These are phyloP conservation scores for Clarias macrocephalus DNA, from an alignment of 2,113 vertebrate genomes.

Conservation along the genomic window DNA sequence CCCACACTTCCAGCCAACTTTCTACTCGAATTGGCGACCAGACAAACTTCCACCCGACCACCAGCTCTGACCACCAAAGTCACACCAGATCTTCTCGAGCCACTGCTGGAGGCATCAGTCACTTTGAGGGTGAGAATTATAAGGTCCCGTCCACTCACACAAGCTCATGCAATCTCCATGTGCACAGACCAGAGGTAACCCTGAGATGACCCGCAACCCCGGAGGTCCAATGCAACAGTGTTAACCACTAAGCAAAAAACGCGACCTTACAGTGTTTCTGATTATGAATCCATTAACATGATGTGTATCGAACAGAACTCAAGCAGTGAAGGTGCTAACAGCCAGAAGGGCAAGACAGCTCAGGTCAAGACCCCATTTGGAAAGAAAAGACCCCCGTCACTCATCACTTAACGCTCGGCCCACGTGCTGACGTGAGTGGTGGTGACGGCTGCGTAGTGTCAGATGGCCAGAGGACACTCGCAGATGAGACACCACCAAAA, in stretches of 20 bases:
- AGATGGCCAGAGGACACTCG: constrained; percentile 31
- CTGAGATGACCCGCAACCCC: no score
- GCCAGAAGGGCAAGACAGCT: neutral
- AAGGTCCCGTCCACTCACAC: neutral
- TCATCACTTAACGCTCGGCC: constrained; percentile 18
- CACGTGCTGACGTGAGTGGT: constrained; percentile 30
- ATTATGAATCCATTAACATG: neutral
- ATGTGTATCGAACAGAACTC: neutral
- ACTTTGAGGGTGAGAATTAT: neutral
- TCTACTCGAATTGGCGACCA: neutral
- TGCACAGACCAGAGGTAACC: no score
- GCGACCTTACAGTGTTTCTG: neutral
- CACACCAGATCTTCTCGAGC: neutral
- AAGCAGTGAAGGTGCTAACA: neutral
- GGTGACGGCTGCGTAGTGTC: constrained; percentile 23
- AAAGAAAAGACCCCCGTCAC: constrained; percentile 24
- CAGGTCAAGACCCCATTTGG: constrained; percentile 33
- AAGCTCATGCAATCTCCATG: neutral
- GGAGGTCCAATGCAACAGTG: no score
- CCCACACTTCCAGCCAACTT: no score
- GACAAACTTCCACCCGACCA: neutral
- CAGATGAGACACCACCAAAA: neutral
- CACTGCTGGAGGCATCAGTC: neutral
- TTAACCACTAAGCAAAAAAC: no score
- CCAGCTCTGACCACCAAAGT: no score